Evolutionary conservation across 2,797 vertebrate species (phyloP), one percentile per base, ranked within the genome.

Genomic region (Buphagus erythrorhynchus): DNA sequence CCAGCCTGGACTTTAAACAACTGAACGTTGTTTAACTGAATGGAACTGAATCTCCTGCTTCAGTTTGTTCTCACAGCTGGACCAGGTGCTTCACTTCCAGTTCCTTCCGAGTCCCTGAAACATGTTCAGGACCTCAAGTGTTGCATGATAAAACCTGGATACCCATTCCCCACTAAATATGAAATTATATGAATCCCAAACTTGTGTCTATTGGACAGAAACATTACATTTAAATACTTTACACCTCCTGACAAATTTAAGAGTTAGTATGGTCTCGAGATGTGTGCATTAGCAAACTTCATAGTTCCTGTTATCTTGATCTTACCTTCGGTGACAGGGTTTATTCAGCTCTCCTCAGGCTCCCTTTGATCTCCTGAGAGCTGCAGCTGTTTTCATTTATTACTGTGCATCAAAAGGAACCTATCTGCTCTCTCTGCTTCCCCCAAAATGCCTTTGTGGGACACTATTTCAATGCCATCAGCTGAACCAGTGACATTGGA

Each of bases 281-380:
- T 21, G 2, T 4, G 31, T 63, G 75, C 45, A 36, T 81, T 88
- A 88, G 40, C 21, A 10, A 79, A 72, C 88, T 51, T 77, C 58
- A 36, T n/a, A 3, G 8, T 28, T 94, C n/a, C 79, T 74, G 24
- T 93, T 88, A 86, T 55, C 88, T 71, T 35, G 38, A 55, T 81
- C 54, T 90, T 75, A 81, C 83, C 82, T 35, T 66, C 0, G 0
- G 68, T 95, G 93, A 58, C 79, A 59, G 19, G 51, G 63, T 62
- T 94, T 96, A 63, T 95, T 88, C 71, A 88, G 73, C 86, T 92
- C 88, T 94, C 84, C 77, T 84, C 73, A 73, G 80, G 69, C 66
- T 92, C 69, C 73, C 76, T 95, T 94, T 95, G 55, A 88, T 95
- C 95, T 94, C 90, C 73, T 33, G 88, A 68, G 88, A 86, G 73